Base-by-base conservation (phyloP, 2,888 invertebrate species). In the Epistrophe eligans region DNA sequence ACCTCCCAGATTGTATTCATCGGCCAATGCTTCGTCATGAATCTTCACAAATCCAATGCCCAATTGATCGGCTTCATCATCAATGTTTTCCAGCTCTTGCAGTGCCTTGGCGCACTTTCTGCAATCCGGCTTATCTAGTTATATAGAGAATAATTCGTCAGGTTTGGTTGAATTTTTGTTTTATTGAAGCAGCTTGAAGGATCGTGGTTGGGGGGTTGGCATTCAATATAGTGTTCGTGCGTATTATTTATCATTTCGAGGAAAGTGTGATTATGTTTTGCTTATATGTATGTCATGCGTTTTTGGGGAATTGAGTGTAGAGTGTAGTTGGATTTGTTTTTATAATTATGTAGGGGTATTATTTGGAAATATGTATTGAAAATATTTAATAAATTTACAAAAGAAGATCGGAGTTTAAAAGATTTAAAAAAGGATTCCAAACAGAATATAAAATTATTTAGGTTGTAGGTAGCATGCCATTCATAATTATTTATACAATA, bases 11-110 rank as follows among this genome's bases (percentile, higher is more conserved):
- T 97, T 98, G 94, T 98, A 98, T 94, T 98, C 98, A 91, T 97
- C 97, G 88, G 98, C 97, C 89, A 98, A 94, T 90, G 95, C 95
- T 93, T 98, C 97, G 92, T 98, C 98, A 91, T 97, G 97, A 91
- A 98, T 98, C 94, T 98, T 98, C 88, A 98, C 98, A 93, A 98
- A 98, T 89, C 98, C 98, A 91, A 98, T 98, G 88, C 97, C 98
- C 89, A 98, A 94, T 92, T 98, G 97, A 93, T 98, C 98, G 45
- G 98, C 98, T 93, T 98, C 98, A 91, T 98, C 98, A 91, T 98
- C 98, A 91, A 98, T 98, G 93, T 98, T 98, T 93, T 98, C 98
- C 93, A 98, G 93, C 93, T 98, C 98, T 93, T 97, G 96, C 88
- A 98, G 94, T 77, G 97, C 98, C 93, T 97, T 98, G 83, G 97